Base-by-base conservation (phyloP, 2,113 vertebrate genomes). In the Phyllostomus discolor region DNA sequence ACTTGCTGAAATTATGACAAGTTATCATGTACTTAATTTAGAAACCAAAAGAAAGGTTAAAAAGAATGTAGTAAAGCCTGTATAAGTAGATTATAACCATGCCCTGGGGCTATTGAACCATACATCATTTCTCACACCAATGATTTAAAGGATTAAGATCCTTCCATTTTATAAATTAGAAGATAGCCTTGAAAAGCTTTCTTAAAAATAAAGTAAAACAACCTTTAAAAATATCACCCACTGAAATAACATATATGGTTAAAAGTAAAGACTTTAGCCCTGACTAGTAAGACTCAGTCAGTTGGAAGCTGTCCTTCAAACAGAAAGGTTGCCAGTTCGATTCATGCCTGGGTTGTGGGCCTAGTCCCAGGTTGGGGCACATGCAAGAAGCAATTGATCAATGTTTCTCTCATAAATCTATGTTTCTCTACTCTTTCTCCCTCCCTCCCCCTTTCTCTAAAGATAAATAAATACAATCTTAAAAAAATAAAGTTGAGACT, bases 191-290 rank as follows among this genome's bases (percentile, higher is more conserved):
- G 31, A 75, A 92, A 96, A 80, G 43, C 15, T 87, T 96, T 75
- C 67, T 82, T 87, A 91, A 94, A 92, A 92, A 70, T 90, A 69
- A 92, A 94, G n/a, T 67, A 92, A 89, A 97, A 76, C 17, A 19
- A 92, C 22, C 54, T 83, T 87, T 92, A 96, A 92, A 92, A 70
- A 84, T 91, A 82, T 64, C n/a, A 96, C 8, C 20, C 20, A 95
- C 24, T 94, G n/a, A 92, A 96, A 86, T 90, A 92, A 85, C n/a
- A 76, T 75, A 79, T 33, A 76, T 8, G 92, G 22, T 82, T 79
- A 91, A 82, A 75, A 54, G 6, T 10, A 96, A 33, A 15, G 22
- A 79, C 10, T 67, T 76, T 38, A 50, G 48, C 28, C 62, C 28
- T 64, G 62, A 64, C 62, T 9, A 64, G 62, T 31, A 64, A 31